Evolutionary conservation across 2,797 vertebrate species (phyloP).

Genomic region (Leptatherina wallacei): DNA sequence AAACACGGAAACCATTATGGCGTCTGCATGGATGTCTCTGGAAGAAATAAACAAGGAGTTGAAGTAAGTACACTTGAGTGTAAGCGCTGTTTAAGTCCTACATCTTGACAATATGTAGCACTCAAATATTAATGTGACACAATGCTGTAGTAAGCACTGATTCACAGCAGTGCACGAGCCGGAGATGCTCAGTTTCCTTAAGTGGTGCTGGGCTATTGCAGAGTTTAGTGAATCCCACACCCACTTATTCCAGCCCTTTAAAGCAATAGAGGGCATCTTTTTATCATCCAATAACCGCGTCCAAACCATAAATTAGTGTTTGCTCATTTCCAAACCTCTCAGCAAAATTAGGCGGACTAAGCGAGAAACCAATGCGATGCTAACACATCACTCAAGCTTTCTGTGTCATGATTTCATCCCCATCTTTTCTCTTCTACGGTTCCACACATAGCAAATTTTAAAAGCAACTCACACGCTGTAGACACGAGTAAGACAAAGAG

Average conservation of each 20-base stretch:
- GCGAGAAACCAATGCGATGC: slow-evolving; percentile 59
- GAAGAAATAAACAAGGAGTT: slow-evolving; percentile 97
- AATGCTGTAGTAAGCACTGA: slow-evolving; percentile 78
- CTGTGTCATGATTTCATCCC: slow-evolving; percentile 57
- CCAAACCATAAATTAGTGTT: slow-evolving; percentile 79
- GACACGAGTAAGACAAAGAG: slow-evolving; percentile 54
- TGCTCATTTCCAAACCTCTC: slow-evolving; percentile 84
- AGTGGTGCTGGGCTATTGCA: slow-evolving; percentile 76
- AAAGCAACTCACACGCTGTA: slow-evolving; percentile 26
- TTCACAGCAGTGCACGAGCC: slow-evolving; percentile 65
- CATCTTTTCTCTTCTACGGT: slow-evolving; percentile 21
- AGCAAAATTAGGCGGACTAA: slow-evolving; percentile 82
- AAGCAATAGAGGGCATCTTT: slow-evolving; percentile 81
- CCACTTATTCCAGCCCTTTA: slow-evolving; percentile 74
- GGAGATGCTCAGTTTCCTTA: slow-evolving; percentile 72
- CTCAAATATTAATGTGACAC: slow-evolving; percentile 84
- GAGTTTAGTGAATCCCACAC: slow-evolving; percentile 77
- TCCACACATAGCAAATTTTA: slow-evolving; percentile 44
- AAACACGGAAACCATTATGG: slow-evolving; percentile 99
- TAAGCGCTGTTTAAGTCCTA: slow-evolving; percentile 80
- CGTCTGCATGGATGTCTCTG: slow-evolving; percentile 94
- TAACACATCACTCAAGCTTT: slow-evolving; percentile 72
- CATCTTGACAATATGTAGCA: slow-evolving; percentile 82
- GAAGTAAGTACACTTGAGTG: slow-evolving; percentile 89
- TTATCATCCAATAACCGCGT: slow-evolving; percentile 79